phyloP scores from a whole-genome alignment of 2,888 invertebrate genomes.

The Rapana venosa region DNA sequence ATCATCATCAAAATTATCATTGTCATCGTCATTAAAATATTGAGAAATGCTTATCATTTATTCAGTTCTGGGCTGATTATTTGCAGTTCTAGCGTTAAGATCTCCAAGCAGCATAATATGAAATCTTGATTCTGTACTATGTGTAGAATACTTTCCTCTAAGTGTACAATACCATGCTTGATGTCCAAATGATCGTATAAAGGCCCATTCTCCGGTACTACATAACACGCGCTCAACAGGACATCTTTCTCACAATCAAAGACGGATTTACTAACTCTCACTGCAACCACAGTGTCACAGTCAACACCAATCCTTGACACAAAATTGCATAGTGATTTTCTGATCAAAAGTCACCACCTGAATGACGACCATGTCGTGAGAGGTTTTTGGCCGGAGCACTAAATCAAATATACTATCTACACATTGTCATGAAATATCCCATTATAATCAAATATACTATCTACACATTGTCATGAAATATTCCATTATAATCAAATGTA shows the following conservation, averaged over 20 bases:
- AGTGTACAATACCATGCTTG: background rate
- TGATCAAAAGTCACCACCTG: too few relatives aligned
- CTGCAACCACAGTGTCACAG: background rate
- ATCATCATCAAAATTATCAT: background rate
- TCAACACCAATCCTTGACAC: background rate
- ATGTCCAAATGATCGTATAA: background rate
- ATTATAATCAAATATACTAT: too few relatives aligned
- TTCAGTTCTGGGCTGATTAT: background rate
- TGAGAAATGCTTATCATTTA: background rate
- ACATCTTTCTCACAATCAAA: background rate
- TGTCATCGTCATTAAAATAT: background rate
- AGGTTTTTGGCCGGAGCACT: conserved; percentile 24
- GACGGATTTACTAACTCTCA: background rate
- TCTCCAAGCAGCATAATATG: background rate
- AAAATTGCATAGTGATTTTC: background rate
- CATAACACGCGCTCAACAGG: background rate
- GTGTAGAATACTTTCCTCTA: background rate
- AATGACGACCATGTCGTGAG: background rate
- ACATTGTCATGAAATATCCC: too few relatives aligned
- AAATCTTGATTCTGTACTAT: background rate
- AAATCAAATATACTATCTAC: too few relatives aligned
- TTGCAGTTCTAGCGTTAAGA: background rate
- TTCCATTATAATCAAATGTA: too few relatives aligned
- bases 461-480: too few relatives aligned
- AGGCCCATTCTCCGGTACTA: background rate